These are phyloP conservation scores for Oryzaephilus surinamensis DNA, from an alignment of 1,140 invertebrate species.

Conservation along the genomic window DNA sequence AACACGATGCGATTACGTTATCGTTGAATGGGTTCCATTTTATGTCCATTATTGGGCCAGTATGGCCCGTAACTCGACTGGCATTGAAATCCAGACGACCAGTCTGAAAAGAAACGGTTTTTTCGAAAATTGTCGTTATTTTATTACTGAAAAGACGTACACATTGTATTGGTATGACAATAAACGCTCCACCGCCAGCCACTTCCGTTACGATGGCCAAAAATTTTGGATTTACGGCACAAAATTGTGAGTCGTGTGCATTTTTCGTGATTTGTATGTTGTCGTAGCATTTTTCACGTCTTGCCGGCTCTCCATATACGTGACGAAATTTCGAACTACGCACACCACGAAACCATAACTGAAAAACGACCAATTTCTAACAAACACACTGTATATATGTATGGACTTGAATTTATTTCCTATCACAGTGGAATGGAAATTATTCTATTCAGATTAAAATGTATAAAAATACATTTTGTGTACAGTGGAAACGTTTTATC, in stretches of 20 bases:
- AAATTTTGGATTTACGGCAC: conserved; percentile 90
- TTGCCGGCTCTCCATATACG: conserved; percentile 81
- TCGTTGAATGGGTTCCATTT: conserved; percentile 92
- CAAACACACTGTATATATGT: too few species aligned
- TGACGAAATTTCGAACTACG: conserved; percentile 86
- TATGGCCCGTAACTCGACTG: conserved; percentile 69
- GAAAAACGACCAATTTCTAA: conserved; percentile 30
- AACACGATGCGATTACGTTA: conserved; percentile 89
- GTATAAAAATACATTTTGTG: too few species aligned
- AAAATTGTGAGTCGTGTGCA: conserved; percentile 85
- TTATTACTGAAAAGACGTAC: conserved; percentile 45
- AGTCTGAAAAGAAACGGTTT: conserved; percentile 43
- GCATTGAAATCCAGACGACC: conserved; percentile 67
- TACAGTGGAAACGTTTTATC: too few species aligned
- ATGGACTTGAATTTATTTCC: too few species aligned
- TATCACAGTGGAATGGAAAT: too few species aligned
- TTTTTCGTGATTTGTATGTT: conserved; percentile 88
- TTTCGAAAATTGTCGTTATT: conserved; percentile 10
- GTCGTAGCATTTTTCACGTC: conserved; percentile 83
- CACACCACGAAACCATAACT: conserved; percentile 76
- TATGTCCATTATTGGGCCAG: conserved; percentile 72
- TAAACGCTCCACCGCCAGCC: conserved; percentile 85
- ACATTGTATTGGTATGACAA: conserved; percentile 80
- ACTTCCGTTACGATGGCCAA: conserved; percentile 89
- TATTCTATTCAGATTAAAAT: too few species aligned